Conservation (phyloP, 2,113 vertebrate genomes). For the Eretmochelys imbricata region DNA sequence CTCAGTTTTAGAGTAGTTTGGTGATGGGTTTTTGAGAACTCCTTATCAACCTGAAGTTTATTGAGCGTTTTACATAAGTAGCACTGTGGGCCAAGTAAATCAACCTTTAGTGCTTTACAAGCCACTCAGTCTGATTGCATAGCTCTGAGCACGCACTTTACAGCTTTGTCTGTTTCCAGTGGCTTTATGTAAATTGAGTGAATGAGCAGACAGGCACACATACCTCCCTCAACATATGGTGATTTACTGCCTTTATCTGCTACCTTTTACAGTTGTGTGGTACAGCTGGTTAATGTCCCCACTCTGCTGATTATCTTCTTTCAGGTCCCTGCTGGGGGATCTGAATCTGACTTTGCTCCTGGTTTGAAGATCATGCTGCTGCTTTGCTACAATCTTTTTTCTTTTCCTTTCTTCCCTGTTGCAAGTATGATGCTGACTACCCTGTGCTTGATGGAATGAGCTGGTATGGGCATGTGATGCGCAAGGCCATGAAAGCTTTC, state of each 20-base stretch:
- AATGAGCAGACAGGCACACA: conserved; percentile 11
- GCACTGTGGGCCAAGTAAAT: conserved; percentile 1
- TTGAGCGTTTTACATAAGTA: conserved; percentile 7
- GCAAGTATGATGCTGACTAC: not conserved
- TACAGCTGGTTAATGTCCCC: conserved; percentile 51
- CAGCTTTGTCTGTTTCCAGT: conserved; percentile 39
- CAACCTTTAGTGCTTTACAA: not conserved
- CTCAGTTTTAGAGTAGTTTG: conserved; percentile 14
- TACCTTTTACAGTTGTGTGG: conserved; percentile 40
- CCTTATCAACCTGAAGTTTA: conserved; percentile 32
- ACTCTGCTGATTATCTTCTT: conserved; percentile 28
- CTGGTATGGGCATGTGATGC: not conserved
- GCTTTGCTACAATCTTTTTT: not conserved
- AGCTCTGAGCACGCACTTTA: conserved; percentile 49
- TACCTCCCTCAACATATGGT: not conserved
- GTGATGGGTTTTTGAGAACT: conserved; percentile 45
- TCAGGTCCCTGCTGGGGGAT: not conserved
- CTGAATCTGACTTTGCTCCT: conserved; percentile 15
- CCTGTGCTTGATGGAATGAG: conserved; percentile 20
- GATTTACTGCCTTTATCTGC: conserved; percentile 59
- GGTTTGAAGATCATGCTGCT: not conserved
- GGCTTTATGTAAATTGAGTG: conserved; percentile 17
- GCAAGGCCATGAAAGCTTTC: not conserved
- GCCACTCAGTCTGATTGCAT: conserved; percentile 21
- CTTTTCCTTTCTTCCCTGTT: not conserved